Conservation (phyloP, 2,888 invertebrate genomes). For the Bedellia somnulentella region DNA sequence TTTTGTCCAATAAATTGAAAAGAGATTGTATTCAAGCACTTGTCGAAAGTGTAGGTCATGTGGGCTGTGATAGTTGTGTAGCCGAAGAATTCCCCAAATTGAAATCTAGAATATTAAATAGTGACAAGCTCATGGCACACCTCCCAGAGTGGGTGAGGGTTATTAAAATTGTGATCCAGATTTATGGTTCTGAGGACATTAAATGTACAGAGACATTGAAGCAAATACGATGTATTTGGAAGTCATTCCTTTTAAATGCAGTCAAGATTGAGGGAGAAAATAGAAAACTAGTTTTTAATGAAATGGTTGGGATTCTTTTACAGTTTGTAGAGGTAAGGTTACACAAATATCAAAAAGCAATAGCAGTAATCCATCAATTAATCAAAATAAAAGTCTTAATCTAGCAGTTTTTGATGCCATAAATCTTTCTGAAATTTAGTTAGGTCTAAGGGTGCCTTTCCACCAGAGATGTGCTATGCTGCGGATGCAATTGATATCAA, state of each 20-base stretch:
- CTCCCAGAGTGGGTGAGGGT: no score
- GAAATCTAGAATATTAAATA: conserved; percentile 8
- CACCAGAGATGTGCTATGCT: no score
- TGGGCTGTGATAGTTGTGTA: conserved; percentile 27
- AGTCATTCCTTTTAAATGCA: conserved; percentile 24
- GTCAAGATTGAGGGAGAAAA: conserved; percentile 26
- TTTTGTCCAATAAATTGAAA: conserved; percentile 20
- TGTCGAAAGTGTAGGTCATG: conserved; percentile 35
- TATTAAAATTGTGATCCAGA: conserved; percentile 17
- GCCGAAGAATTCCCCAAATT: conserved; percentile 16
- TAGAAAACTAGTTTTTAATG: conserved; percentile 25
- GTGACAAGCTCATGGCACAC: no score
- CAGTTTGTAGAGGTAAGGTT: no score
- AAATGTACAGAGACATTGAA: conserved; percentile 14
- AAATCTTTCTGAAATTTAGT: no score
- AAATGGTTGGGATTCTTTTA: conserved; percentile 19
- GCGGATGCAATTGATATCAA: no score
- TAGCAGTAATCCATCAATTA: no score
- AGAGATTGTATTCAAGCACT: conserved; percentile 25
- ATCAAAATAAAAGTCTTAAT: no score
- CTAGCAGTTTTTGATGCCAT: no score
- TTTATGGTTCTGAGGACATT: conserved; percentile 11
- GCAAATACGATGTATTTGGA: conserved; percentile 34
- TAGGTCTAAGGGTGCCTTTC: no score
- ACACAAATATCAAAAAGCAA: no score